Evolutionary conservation across 2,797 vertebrate genomes (phyloP), one percentile per base, ranked within the genome.

Genomic region (Clarias pachynema): DNA sequence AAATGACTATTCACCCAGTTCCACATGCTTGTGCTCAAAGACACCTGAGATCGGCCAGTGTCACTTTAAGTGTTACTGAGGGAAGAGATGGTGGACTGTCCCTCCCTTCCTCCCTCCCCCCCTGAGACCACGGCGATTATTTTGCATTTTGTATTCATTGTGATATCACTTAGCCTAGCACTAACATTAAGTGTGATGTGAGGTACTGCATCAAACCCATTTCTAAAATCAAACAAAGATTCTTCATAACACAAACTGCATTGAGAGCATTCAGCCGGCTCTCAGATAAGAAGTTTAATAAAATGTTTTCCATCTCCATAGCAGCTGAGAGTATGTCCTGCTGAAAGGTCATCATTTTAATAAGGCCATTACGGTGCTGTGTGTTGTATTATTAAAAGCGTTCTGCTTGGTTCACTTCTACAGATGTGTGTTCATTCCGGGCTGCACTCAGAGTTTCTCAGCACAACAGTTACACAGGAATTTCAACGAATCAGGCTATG

Each of bases 221-320:
- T 78, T 22, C 29, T 40, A 5, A 40, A 44, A 44, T 63, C 34
- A 44, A 59, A 26, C 53, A 6, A 22, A 59, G 74, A 59, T 59
- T 34, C 56, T 34, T 77, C 29, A 77, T 77, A 59, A 77, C 12
- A 31, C 26, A 34, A 40, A 57, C 20, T 77, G 56, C 73, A 34
- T 6, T 12, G 60, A 63, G 34, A 18, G 14, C 53, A 37, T 53
- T 63, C 66, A 59, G 20, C 56, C 53, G 34, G 29, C 53, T 59
- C 74, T 22, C 66, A 82, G 66, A 82, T 82, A 69, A 56, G 80
- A 82, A 59, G 26, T 56, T 29, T 69, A 82, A 82, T 82, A 31
- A 82, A 82, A 82, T 18, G 29, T 24, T 59, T 40, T 63, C 77
- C 24, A 44, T 63, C 59, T 63, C 24, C 49, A 57, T 56, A 57